A percentile compares a stretch with the other conserved stretches of the same genome.
These are phyloP conservation scores for Gyps fulvus DNA, from an alignment of 2,113 vertebrate genomes.

Conservation along the genomic window DNA sequence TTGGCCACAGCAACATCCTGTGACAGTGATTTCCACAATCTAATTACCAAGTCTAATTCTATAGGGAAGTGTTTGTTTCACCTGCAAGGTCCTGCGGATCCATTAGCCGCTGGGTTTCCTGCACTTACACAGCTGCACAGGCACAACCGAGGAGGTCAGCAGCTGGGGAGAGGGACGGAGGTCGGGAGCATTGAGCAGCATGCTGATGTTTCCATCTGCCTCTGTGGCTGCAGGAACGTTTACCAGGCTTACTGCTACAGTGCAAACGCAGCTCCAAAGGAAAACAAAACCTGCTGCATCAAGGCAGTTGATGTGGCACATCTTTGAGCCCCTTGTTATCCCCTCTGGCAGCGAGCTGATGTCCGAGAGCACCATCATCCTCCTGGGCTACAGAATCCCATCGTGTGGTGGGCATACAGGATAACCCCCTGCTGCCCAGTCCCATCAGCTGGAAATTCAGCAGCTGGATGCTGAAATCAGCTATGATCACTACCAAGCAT, in stretches of 20 bases:
- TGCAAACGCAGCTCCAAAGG: not conserved
- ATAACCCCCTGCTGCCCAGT: not conserved
- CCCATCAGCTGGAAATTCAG: not conserved
- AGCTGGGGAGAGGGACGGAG: not conserved
- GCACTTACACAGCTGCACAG: not conserved
- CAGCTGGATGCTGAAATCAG: not conserved
- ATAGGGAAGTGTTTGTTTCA: not conserved
- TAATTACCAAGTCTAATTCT: slow-evolving; percentile 4
- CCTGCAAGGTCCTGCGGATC: not conserved
- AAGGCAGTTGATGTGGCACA: not conserved
- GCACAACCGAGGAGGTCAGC: not conserved
- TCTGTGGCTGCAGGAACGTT: not conserved
- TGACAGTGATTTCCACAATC: not conserved
- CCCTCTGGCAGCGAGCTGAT: not conserved
- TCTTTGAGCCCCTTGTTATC: not conserved
- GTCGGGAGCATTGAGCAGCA: not conserved
- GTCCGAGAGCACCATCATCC: not conserved
- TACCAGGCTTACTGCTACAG: not conserved
- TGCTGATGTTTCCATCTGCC: not conserved
- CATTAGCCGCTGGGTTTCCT: not conserved
- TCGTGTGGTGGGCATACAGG: accelerated
- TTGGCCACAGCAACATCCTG: slow-evolving; percentile 5
- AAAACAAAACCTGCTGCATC: not conserved
- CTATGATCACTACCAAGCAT: accelerated
- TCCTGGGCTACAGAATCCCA: not conserved